Evolutionary conservation across 2,797 vertebrate genomes (phyloP), one percentile per base, ranked within the genome.

Genomic region (Emydoidea blandingii): DNA sequence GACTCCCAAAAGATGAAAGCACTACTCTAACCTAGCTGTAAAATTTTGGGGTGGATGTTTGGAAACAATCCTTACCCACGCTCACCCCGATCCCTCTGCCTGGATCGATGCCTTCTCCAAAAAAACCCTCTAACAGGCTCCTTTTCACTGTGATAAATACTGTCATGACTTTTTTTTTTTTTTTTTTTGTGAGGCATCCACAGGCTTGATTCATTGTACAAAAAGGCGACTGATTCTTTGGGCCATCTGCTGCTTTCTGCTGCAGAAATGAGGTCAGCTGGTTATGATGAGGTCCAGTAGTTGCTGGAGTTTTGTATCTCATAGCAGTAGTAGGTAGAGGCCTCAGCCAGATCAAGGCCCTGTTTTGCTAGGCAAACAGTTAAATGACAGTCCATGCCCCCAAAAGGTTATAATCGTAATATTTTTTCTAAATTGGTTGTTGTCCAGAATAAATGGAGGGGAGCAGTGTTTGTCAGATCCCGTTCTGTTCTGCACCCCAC

Each of bases 151-250:
- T 57, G 79, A 74, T 31, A 27, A 83, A 52, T 49, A 41, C 21
- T 72, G 65, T 47, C 25, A 56, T 91, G 34, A 23, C 19, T 21
- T 10, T 68, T 2, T 50, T 19, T 68, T 19, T 68, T 68, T 72
- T 0, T 44, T 44, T 44, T 19, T 68, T 41, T 0, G 0, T 23
- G 81, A 50, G 83, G 15, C n/a, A 47, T 41, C 56, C 91, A 47
- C 87, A 34, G 7, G 0, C 83, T 62, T 81, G 1, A 5, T 23
- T 50, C 88, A 19, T 47, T 34, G 21, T 50, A 6, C 5, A 47
- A 8, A 18, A 53, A 57, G 8, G 0, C 0, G 6, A 41, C 79
- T 59, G 81, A 14, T 44, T 91, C 52, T 85, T 8, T 8, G 2
- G 57, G 14, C 27, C 4, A 9, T 19, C 8, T 9, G 5, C 5